These are phyloP conservation scores for Zophobas atratus DNA, from an alignment of 1,140 invertebrate genomes.

Conservation along the genomic window DNA sequence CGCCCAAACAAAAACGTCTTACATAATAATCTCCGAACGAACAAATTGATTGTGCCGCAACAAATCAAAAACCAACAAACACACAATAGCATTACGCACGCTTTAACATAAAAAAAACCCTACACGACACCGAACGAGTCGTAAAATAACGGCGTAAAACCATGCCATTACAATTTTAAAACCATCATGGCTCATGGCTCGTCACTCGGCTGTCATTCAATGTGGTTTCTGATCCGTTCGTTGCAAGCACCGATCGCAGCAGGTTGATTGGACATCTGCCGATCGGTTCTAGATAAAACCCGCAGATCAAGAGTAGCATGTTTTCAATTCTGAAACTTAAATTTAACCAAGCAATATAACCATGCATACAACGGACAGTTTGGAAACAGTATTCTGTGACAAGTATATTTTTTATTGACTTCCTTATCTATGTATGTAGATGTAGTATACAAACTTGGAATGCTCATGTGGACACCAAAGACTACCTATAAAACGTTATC, in stretches of 20 bases:
- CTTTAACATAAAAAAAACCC: constrained; percentile 5
- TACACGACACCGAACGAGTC: constrained; percentile 6
- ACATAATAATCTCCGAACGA: not conserved
- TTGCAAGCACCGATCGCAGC: not conserved
- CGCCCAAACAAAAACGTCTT: too few relatives aligned
- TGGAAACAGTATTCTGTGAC: too few relatives aligned
- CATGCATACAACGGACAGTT: too few relatives aligned
- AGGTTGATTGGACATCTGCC: not conserved
- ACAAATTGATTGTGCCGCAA: constrained; percentile 19
- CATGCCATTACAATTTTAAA: not conserved
- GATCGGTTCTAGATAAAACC: not conserved
- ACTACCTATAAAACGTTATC: too few relatives aligned
- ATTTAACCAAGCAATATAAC: too few relatives aligned
- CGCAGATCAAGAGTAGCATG: not conserved
- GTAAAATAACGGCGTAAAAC: constrained; percentile 12
- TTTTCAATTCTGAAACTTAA: not conserved
- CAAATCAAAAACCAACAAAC: constrained; percentile 25
- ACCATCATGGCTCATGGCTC: not conserved
- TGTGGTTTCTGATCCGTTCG: not conserved
- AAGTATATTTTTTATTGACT: too few relatives aligned
- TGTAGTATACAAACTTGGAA: too few relatives aligned
- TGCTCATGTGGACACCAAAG: too few relatives aligned
- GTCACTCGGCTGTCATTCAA: not conserved
- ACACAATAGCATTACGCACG: constrained; percentile 21
- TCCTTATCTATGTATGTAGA: too few relatives aligned